Evolutionary conservation across 2,888 invertebrate genomes (phyloP).

Genomic region (Nesidiocoris tenuis): DNA sequence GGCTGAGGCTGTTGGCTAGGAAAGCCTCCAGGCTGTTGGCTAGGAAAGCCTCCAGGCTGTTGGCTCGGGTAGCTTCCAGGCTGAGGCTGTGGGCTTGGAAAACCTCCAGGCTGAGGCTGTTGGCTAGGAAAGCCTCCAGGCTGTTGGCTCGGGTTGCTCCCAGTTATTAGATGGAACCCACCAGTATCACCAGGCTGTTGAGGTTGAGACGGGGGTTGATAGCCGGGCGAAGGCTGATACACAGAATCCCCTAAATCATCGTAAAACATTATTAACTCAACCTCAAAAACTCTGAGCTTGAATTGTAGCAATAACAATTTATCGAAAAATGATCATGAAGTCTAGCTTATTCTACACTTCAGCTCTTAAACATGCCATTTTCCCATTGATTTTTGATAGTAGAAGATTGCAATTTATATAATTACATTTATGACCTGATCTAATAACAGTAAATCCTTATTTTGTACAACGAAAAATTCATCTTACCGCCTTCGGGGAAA

Average conservation of each 20-base stretch:
- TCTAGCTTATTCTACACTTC: too few species aligned
- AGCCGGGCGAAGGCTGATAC: constrained; percentile 42
- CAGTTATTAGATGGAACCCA: neutral
- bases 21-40: constrained; percentile 55
- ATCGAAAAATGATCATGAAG: neutral
- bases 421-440: too few species aligned
- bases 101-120: constrained; percentile 41
- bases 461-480: too few species aligned
- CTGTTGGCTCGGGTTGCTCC: neutral
- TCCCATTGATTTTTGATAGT: too few species aligned
- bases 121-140: constrained; percentile 56
- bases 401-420: too few species aligned
- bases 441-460: too few species aligned
- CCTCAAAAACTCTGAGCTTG: neutral
- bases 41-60: neutral
- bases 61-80: neutral
- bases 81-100: neutral
- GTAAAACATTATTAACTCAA: too few species aligned
- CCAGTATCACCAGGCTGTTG: neutral
- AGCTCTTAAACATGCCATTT: too few species aligned
- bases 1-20: constrained; percentile 38
- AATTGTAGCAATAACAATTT: neutral
- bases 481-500: constrained; percentile 40
- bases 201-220: constrained; percentile 20
- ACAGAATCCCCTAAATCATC: constrained; percentile 27